Evolutionary conservation across 2,797 vertebrate genomes (phyloP).

Genomic region (Xiphorhynchus erythropygius): DNA sequence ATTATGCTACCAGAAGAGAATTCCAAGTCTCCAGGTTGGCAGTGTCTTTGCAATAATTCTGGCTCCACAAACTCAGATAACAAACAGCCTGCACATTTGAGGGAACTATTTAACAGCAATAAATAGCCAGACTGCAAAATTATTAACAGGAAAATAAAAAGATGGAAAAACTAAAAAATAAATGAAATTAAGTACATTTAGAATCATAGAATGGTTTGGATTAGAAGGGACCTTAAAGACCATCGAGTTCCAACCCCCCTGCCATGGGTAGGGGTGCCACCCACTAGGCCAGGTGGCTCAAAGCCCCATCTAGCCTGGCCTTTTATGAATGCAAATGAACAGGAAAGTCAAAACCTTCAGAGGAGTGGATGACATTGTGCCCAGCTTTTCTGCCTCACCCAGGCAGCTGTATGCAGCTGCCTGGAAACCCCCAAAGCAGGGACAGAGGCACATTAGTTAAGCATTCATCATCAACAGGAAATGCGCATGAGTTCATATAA

Average conservation of each 20-base stretch:
- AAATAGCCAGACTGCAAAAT: background rate
- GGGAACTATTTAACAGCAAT: background rate
- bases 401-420: conserved; percentile 58
- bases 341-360: background rate
- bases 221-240: background rate
- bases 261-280: background rate
- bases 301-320: background rate
- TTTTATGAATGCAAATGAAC: background rate
- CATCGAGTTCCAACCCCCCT: background rate
- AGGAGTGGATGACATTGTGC: background rate
- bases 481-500: conserved; percentile 34
- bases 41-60: background rate
- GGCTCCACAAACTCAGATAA: background rate
- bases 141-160: background rate
- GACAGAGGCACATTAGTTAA: background rate
- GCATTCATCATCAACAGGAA: conserved; percentile 54
- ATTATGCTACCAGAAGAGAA: background rate
- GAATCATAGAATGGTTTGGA: background rate
- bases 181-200: background rate
- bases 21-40: background rate
- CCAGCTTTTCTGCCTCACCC: background rate
- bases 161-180: background rate
- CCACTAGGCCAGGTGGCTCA: background rate
- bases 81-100: background rate
- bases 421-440: background rate